Percentiles rank a stretch among this genome's conserved stretches.
phyloP scores from a whole-genome alignment of 2,797 vertebrate genomes.

The Anabas testudineus region DNA sequence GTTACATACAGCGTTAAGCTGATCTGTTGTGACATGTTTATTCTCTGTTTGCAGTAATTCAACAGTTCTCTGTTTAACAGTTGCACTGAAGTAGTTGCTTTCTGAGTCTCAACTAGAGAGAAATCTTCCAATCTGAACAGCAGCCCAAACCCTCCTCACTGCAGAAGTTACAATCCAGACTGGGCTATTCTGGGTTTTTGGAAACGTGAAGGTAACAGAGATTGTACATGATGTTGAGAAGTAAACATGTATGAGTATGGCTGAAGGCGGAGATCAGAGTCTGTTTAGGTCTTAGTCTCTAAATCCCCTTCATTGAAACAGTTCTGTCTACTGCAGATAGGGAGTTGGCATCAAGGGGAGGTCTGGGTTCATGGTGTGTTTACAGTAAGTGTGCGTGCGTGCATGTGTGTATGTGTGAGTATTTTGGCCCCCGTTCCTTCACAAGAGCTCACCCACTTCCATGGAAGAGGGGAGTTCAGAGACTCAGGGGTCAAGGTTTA shows the following conservation, averaged over 20 bases:
- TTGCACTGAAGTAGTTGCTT: conserved; percentile 52
- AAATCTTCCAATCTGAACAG: conserved; percentile 39
- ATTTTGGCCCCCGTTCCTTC: conserved; percentile 55
- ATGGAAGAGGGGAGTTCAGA: conserved; percentile 63
- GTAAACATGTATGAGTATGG: conserved; percentile 47
- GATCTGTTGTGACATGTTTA: conserved; percentile 51
- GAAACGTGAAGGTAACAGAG: conserved; percentile 31
- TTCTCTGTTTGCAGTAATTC: conserved; percentile 66
- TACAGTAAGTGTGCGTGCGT: conserved; percentile 1
- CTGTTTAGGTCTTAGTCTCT: conserved; percentile 26
- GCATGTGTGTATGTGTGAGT: conserved; percentile 16
- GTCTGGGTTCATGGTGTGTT: conserved; percentile 54
- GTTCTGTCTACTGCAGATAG: conserved; percentile 47
- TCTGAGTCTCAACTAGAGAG: conserved; percentile 29
- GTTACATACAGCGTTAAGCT: conserved; percentile 71
- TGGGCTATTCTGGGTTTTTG: conserved; percentile 20
- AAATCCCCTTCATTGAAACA: conserved; percentile 45
- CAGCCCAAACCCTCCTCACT: conserved; percentile 20
- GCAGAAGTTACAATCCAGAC: conserved; percentile 42
- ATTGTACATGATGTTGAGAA: conserved; percentile 32
- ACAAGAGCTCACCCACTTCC: conserved; percentile 58
- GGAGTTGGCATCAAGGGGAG: conserved; percentile 55
- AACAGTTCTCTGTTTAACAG: conserved; percentile 52
- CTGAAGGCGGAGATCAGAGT: conserved; percentile 47
- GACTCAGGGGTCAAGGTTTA: conserved; percentile 61